Evolutionary conservation across 2,113 vertebrate species (phyloP), one percentile per base, ranked within the genome.

Genomic region (Patagioenas fasciata): DNA sequence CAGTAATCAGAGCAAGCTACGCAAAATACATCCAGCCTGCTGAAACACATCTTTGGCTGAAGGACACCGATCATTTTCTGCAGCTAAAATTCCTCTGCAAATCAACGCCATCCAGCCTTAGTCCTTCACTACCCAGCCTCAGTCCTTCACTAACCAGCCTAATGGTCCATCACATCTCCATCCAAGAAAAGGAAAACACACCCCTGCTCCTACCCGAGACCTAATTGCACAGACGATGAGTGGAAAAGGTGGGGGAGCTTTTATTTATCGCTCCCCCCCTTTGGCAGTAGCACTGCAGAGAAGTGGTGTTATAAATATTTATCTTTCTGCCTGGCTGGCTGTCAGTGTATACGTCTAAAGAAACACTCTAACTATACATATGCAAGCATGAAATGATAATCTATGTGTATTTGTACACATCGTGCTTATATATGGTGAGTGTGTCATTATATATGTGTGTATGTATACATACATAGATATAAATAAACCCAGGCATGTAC

Each of bases 301-400:
- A 86, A 92, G 80, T 40, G 83, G 40, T 79, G 77, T 54, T 80
- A 67, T 89, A 91, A 96, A 96, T 95, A 94, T 85, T 95, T 85
- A 61, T 78, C 94, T 93, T 96, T 89, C 86, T 84, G 88, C 69
- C 83, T 42, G 51, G 28, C 72, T 88, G 72, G 67, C 94, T 91
- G 80, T 97, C 93, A 92, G 60, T 60, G 48, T 61, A 12, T 32
- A 77, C 10, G 42, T 71, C 92, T 95, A 91, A 86, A 94, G 77
- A 78, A 91, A 44, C 75, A 42, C 56, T 74, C 40, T 44, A 56
- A 60, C 69, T 71, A 71, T 54, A 84, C 51, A 71, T 79, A 91
- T 8, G 84, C 87, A 95, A 95, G 93, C 86, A 79, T 1, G 5
- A 79, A 79, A 61, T 1, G 44, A 50, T 87, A 81, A 85, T 0